A percentile compares a stretch with the other conserved stretches of the same genome.
These are phyloP conservation scores for Elmis aenea DNA, from an alignment of 2,888 invertebrate genomes.

Conservation along the genomic window DNA sequence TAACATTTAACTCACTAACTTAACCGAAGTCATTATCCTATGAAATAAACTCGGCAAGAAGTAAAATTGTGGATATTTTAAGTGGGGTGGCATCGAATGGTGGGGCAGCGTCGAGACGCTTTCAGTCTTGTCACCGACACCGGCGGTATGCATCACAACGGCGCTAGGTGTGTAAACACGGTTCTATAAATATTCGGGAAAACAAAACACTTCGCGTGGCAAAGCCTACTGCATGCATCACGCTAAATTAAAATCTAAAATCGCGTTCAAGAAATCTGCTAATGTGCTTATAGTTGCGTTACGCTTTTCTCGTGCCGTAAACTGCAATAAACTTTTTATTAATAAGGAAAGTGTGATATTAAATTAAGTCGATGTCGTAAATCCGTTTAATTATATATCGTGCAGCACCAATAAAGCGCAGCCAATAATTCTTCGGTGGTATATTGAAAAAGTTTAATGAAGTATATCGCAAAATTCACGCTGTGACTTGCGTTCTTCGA, in stretches of 20 bases:
- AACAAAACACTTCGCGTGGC: too few species aligned
- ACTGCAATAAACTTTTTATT: conserved; percentile 7
- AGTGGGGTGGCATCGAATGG: conserved; percentile 20
- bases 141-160: conserved; percentile 27
- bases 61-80: conserved; percentile 11
- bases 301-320: too few species aligned
- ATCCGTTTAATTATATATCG: conserved; percentile 18
- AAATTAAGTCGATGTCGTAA: conserved; percentile 19
- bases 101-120: conserved; percentile 33
- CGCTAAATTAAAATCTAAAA: too few species aligned
- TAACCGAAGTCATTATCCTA: conserved; percentile 16
- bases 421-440: conserved; percentile 11
- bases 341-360: conserved; percentile 12
- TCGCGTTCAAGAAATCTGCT: too few species aligned
- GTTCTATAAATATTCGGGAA: too few species aligned
- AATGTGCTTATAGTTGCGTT: too few species aligned
- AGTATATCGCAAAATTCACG: conserved; percentile 13
- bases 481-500: conserved; percentile 6
- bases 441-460: conserved; percentile 17
- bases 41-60: conserved; percentile 18
- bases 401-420: conserved; percentile 12
- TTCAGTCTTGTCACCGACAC: conserved; percentile 32
- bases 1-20: conserved; percentile 13
- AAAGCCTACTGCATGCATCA: too few species aligned
- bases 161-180: too few species aligned